These are phyloP conservation scores for Samia ricini DNA, from an alignment of 1,140 invertebrate species.

Conservation along the genomic window DNA sequence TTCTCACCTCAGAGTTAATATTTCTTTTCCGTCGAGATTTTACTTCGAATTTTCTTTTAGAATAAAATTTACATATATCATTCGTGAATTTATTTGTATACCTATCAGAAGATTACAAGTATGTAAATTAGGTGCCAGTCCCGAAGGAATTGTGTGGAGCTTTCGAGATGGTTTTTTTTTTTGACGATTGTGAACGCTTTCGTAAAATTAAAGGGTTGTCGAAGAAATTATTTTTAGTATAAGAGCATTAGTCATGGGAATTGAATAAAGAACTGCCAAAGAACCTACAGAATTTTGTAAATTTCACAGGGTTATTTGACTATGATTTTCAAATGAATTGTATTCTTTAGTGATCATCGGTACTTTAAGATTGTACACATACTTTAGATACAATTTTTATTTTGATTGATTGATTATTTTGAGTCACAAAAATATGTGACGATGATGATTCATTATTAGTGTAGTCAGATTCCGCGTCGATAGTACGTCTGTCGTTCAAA, in stretches of 20 bases:
- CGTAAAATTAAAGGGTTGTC: background rate
- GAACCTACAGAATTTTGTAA: too few relatives aligned
- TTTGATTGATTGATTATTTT: too few relatives aligned
- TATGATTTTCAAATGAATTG: too few relatives aligned
- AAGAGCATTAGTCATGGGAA: background rate
- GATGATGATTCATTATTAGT: too few relatives aligned
- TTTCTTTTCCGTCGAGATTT: background rate
- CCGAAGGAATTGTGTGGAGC: background rate
- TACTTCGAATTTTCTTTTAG: background rate
- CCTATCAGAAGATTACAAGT: background rate
- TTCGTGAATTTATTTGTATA: background rate
- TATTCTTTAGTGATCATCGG: too few relatives aligned
- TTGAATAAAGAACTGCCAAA: too few relatives aligned
- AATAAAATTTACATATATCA: constrained; percentile 2
- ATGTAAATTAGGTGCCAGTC: background rate
- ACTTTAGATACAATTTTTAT: too few relatives aligned
- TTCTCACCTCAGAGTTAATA: background rate
- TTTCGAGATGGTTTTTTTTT: background rate
- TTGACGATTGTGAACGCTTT: background rate
- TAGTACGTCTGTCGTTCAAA: too few relatives aligned
- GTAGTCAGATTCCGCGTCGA: too few relatives aligned
- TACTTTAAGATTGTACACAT: too few relatives aligned
- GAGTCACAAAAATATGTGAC: too few relatives aligned
- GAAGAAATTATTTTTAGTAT: background rate
- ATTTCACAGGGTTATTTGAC: too few relatives aligned